phyloP scores from a whole-genome alignment of 2,113 vertebrate genomes.

The Sorex araneus region DNA sequence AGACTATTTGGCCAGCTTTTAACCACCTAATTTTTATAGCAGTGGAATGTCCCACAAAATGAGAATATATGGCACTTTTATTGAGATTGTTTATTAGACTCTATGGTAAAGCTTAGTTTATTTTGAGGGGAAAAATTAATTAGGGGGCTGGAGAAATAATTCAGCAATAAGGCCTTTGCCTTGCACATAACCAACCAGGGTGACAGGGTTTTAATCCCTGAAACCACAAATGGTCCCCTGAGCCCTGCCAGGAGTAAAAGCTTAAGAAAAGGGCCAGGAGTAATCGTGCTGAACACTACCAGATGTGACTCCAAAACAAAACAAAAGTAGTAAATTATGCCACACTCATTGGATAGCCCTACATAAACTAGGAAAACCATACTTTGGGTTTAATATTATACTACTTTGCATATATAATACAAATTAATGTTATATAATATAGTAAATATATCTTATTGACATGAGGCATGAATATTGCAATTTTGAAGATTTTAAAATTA shows the following conservation, averaged over 20 bases:
- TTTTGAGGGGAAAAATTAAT: no score
- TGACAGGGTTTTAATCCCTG: no score
- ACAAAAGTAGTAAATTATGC: conserved; percentile 19
- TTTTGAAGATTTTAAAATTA: conserved; percentile 23
- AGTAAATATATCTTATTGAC: conserved; percentile 20
- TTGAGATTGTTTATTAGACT: conserved; percentile 22
- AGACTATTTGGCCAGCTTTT: conserved; percentile 5
- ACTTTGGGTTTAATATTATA: conserved; percentile 1
- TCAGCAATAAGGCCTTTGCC: no score
- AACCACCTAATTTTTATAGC: neutral
- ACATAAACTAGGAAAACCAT: neutral
- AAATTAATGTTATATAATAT: neutral
- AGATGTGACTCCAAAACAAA: no score
- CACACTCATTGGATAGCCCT: neutral
- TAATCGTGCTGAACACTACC: no score
- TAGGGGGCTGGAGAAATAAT: no score
- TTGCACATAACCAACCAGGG: no score
- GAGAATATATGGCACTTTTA: neutral
- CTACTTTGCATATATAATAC: neutral
- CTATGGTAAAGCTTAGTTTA: conserved; percentile 12
- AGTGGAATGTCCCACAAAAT: conserved; percentile 12
- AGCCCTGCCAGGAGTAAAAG: no score
- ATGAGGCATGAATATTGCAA: conserved; percentile 3
- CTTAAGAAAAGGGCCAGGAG: no score
- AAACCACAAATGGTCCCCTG: no score